Percentiles rank a stretch among this genome's conserved stretches.
These are phyloP conservation scores for Podarcis lilfordi DNA, from an alignment of 2,797 vertebrate species.

Conservation along the genomic window DNA sequence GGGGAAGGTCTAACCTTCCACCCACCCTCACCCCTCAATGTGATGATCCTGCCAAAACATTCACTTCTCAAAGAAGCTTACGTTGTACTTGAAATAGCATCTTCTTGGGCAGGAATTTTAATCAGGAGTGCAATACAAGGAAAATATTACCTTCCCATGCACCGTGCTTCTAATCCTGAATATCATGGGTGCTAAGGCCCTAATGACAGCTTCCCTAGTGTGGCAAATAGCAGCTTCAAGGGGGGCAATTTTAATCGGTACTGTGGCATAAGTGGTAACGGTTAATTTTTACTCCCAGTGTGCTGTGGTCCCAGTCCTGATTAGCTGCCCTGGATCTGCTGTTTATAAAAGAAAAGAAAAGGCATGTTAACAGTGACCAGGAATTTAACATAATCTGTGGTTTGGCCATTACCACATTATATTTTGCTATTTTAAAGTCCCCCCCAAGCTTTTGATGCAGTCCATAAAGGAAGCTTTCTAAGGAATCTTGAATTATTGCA, in stretches of 20 bases:
- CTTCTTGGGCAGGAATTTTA: no score
- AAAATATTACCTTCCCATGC: no score
- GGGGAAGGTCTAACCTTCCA: no score
- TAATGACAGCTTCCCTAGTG: background rate
- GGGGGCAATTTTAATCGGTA: background rate
- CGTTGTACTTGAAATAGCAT: no score
- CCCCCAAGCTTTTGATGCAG: background rate
- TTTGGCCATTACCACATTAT: background rate
- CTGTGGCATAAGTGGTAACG: background rate
- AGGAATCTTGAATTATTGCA: slow-evolving; percentile 36
- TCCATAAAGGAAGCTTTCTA: background rate
- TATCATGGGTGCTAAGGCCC: background rate
- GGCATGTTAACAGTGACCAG: background rate
- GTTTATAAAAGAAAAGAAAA: background rate
- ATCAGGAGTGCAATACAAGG: no score
- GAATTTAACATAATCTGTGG: background rate
- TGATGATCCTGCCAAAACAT: no score
- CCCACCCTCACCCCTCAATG: no score
- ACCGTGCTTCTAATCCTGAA: background rate
- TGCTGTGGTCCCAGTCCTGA: background rate
- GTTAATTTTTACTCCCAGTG: background rate
- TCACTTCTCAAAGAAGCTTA: no score
- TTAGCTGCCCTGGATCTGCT: background rate
- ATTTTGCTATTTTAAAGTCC: background rate
- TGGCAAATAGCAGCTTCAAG: background rate